phyloP scores from a whole-genome alignment of 2,113 vertebrate genomes.

The Pollimyrus isidori region DNA sequence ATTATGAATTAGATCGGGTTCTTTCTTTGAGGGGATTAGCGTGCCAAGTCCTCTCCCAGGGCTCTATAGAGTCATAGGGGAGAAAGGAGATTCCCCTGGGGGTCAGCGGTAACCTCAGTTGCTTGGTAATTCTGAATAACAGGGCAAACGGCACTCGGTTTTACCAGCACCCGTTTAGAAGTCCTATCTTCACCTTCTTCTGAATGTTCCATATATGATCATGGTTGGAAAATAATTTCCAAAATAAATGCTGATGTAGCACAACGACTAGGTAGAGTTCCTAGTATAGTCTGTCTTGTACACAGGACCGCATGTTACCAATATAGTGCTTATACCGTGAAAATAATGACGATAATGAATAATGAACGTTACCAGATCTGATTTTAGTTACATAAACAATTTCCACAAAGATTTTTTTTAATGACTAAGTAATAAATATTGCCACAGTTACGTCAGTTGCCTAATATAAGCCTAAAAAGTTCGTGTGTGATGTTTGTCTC shows the following conservation, averaged over 20 bases:
- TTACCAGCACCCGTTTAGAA: neutral
- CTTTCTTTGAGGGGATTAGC: conserved; percentile 85
- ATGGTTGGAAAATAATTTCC: neutral
- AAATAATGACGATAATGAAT: too few relatives aligned
- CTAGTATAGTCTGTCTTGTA: neutral
- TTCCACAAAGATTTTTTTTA: neutral
- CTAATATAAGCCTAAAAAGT: neutral
- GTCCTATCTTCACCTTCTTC: neutral
- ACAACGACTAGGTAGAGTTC: neutral
- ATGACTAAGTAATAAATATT: neutral
- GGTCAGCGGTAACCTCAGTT: conserved; percentile 50
- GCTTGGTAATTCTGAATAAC: conserved; percentile 37
- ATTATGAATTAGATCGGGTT: conserved; percentile 64
- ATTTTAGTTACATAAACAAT: neutral
- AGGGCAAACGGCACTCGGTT: neutral
- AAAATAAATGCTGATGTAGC: neutral
- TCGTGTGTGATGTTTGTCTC: neutral
- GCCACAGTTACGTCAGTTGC: neutral
- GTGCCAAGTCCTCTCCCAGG: conserved; percentile 76
- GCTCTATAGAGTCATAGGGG: conserved; percentile 63
- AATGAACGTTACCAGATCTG: neutral
- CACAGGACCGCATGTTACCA: neutral
- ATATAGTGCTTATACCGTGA: neutral
- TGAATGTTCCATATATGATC: neutral
- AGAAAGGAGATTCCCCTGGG: conserved; percentile 54